Base-by-base conservation (phyloP, 2,113 vertebrate species). In the Entelurus aequoreus region DNA sequence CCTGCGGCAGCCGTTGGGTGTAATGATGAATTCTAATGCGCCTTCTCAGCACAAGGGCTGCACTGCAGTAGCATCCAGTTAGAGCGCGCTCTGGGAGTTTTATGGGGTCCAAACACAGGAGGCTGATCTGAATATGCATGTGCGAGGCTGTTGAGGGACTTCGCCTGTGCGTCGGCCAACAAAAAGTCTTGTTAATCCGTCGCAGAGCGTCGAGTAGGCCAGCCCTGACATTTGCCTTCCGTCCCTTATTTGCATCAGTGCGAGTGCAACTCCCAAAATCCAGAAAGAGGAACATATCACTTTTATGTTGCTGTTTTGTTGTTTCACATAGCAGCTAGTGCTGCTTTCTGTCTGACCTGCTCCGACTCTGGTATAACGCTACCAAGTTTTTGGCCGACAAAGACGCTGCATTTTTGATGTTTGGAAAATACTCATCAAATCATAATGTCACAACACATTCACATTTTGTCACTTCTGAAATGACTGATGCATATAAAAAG, bases 221-320 rank as follows among this genome's bases (percentile, higher is more conserved):
- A 28, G 51, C 47, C 57, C 49, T 80, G 80, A 80, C 79, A 76
- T 76, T 83, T 84, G 50, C 67, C 68, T 80, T 68, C 37, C 48
- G 65, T 60, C 69, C 72, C 56, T 76, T 61, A 78, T 78, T 56
- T 42, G 54, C 36, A 40, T 56, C 54, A 11, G 5, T 73, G 61
- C 72, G 55, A 60, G 48, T 57, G 65, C 1, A 28, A 36, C 46
- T 46, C 65, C 50, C 47, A 36, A 68, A 65, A 65, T 54, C 9
- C 14, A 60, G 35, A 71, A 38, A 59, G 6, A 35, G 19, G 54
- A 35, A 68, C 16, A 28, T 51, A 54, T 44, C 36, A 47, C 6
- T 28, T 53, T 28, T 42, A 42, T 42, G 2, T 42, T 28, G 9
- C 51, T 8, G 3, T 53, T 35, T 35, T 35, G 42, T 11, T 14